Evolutionary conservation across 2,113 vertebrate genomes (phyloP).

Genomic region (Cyprinodon brontotheroides): DNA sequence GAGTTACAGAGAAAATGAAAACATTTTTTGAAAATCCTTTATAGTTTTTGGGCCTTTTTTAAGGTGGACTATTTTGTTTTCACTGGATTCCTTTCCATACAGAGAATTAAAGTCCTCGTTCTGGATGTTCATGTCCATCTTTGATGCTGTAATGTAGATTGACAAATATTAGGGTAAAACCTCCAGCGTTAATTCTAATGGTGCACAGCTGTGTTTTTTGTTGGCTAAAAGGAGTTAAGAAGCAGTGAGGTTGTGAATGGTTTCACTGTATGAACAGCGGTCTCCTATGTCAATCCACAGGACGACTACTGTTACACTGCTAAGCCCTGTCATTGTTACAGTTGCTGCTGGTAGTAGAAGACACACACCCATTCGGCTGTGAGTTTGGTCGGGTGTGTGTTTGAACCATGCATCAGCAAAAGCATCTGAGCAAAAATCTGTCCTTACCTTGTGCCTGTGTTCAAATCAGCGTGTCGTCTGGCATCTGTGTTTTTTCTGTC

Average conservation of each 20-base stretch:
- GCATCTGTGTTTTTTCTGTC: slow-evolving; percentile 40
- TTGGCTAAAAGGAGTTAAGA: slow-evolving; percentile 56
- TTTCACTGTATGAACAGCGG: slow-evolving; percentile 53
- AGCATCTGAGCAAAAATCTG: slow-evolving; percentile 17
- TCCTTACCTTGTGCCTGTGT: slow-evolving; percentile 41
- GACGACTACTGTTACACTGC: slow-evolving; percentile 56
- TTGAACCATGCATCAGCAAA: not conserved
- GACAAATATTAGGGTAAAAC: slow-evolving; percentile 59
- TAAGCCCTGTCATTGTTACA: slow-evolving; percentile 74
- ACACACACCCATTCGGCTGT: slow-evolving; percentile 34
- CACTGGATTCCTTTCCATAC: not conserved
- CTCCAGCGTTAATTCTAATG: slow-evolving; percentile 59
- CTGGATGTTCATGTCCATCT: slow-evolving; percentile 33
- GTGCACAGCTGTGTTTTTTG: slow-evolving; percentile 68
- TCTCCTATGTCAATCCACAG: slow-evolving; percentile 63
- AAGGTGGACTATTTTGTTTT: not conserved
- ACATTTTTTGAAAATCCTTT: not conserved
- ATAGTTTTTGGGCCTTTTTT: not conserved
- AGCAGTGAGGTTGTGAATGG: slow-evolving; percentile 60
- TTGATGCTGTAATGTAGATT: slow-evolving; percentile 41
- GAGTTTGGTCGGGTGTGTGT: slow-evolving; percentile 8
- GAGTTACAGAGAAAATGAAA: not conserved
- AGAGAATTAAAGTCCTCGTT: not conserved
- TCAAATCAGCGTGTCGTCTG: slow-evolving; percentile 26
- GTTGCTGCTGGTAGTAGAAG: slow-evolving; percentile 70